Evolutionary conservation across 92 coral and sea anemone species (phyloP), one percentile per base, ranked within the genome.

Genomic region (Isaurus tuberculatus): DNA sequence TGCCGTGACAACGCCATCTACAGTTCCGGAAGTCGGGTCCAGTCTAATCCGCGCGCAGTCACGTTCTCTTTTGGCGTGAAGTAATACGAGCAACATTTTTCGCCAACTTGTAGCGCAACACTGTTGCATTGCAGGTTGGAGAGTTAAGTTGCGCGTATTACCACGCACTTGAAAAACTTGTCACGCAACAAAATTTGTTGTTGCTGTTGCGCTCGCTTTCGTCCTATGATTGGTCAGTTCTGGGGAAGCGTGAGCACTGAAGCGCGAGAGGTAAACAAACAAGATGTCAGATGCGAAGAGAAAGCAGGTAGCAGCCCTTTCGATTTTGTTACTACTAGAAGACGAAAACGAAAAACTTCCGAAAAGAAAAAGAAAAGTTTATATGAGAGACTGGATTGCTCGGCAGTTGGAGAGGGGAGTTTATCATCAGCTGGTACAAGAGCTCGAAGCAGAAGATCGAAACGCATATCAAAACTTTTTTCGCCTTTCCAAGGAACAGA

Each of bases 381-480:
- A 70, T 27, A 68, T 42, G 83, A 75, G 81, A 46, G 53, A 75
- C 58, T 88, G 67, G 32, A 61, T 61, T 22, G 32, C 29, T 61
- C 67, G 29, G 67, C 67, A 30, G 67, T 61, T 27, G 29, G 29
- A 61, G 8, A 55, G 63, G 63, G 91, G 87, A 17, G 63, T 88
- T 83, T 87, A 34, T 34, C 91, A 87, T 63, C 90, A 57, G 37
- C 69, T 70, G 36, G 81, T 79, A 61, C 58, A n/a, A 49, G 58
- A 49, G 58, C 19, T 49, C 58, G 58, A 49, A 49, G 58, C 15
- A 49, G 58, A 49, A 49, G 20, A 40, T 40, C 58, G 58, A 15
- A 49, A 49, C 58, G 58, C 58, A 15, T 14, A 49, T 15, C 58
- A 49, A 49, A 49, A 19, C 22, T 49, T 49, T 10, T 49, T 49